phyloP scores from a whole-genome alignment of 2,797 vertebrate genomes.

The Pangasius macronema region DNA sequence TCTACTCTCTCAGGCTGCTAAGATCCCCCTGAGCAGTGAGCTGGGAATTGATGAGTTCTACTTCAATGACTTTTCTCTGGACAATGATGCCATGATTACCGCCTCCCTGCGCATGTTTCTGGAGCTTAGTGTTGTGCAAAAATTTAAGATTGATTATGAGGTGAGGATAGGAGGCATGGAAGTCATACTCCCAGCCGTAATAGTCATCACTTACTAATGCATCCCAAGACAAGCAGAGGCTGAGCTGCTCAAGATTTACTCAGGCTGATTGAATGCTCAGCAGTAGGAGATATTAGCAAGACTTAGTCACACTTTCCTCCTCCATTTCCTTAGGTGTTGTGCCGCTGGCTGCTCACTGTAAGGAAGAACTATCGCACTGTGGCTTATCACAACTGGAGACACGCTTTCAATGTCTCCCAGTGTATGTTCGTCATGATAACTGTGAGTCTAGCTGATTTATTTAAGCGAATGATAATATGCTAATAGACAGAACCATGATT shows the following conservation, averaged over 20 bases:
- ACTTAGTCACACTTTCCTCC: neutral
- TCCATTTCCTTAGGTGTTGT: constrained; percentile 70
- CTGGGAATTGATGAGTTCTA: constrained; percentile 79
- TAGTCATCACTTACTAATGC: constrained; percentile 31
- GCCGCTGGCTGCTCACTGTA: constrained; percentile 80
- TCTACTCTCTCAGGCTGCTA: constrained; percentile 72
- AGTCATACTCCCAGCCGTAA: neutral
- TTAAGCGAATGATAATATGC: neutral
- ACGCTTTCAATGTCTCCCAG: constrained; percentile 81
- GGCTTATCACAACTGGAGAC: constrained; percentile 82
- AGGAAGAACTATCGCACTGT: constrained; percentile 83
- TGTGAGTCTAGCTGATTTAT: constrained; percentile 62
- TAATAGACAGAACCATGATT: neutral
- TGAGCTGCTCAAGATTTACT: constrained; percentile 11
- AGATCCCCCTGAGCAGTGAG: constrained; percentile 78
- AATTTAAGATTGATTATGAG: constrained; percentile 84
- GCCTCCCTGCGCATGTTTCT: constrained; percentile 81
- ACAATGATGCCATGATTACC: constrained; percentile 81
- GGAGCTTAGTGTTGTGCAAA: constrained; percentile 79
- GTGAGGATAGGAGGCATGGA: constrained; percentile 58
- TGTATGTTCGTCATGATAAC: constrained; percentile 82
- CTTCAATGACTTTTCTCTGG: constrained; percentile 82
- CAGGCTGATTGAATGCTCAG: constrained; percentile 1
- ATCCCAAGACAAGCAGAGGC: constrained; percentile 11
- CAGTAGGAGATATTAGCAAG: neutral